Conservation (phyloP, 2,888 invertebrate species). For the Nineta flava region DNA sequence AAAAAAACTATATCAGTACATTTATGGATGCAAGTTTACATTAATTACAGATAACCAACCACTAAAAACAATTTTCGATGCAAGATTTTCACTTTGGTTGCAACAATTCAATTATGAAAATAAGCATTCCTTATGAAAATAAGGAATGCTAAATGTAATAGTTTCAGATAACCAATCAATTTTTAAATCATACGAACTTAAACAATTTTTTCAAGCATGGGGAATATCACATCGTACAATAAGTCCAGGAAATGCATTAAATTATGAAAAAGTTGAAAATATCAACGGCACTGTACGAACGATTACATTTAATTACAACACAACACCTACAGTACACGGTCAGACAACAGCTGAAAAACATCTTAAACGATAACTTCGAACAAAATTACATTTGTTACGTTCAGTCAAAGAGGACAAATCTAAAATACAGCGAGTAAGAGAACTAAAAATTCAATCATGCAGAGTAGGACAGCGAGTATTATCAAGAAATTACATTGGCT, state of each 20-base stretch:
- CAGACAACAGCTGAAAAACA: too few relatives aligned
- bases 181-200: slow-evolving; percentile 15
- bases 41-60: neutral
- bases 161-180: slow-evolving; percentile 16
- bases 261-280: neutral
- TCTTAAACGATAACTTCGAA: too few relatives aligned
- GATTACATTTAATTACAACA: neutral
- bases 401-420: too few relatives aligned
- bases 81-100: neutral
- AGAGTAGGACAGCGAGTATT: too few relatives aligned
- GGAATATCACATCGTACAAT: slow-evolving; percentile 9
- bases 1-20: too few relatives aligned
- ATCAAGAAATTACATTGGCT: too few relatives aligned
- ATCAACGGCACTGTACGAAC: neutral
- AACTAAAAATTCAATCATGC: too few relatives aligned
- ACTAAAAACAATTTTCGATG: neutral
- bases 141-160: slow-evolving; percentile 15
- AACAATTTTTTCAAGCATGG: slow-evolving; percentile 8
- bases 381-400: too few relatives aligned
- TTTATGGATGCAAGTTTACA: too few relatives aligned
- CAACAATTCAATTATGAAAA: neutral
- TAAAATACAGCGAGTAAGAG: too few relatives aligned
- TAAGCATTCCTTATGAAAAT: neutral
- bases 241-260: slow-evolving; percentile 9
- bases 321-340: neutral